Percentiles rank a stretch among this genome's conserved stretches.
These are phyloP conservation scores for Paraplagusia blochii DNA, from an alignment of 2,113 vertebrate genomes.

Conservation along the genomic window DNA sequence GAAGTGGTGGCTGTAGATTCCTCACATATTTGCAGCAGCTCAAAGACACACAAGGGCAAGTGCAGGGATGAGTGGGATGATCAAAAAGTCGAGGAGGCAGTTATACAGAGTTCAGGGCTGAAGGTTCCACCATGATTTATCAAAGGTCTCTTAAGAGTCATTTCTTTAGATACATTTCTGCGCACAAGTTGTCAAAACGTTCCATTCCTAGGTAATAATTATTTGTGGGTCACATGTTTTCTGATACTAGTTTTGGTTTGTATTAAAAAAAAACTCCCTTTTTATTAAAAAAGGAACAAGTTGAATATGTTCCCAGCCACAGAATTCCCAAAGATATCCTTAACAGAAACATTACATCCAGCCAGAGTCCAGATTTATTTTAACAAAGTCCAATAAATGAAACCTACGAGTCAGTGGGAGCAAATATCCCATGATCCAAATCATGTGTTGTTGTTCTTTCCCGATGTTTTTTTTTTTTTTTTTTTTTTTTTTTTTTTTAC, in stretches of 20 bases:
- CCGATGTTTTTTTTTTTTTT: no score
- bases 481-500: no score
- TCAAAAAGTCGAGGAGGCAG: neutral
- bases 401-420: no score
- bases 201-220: neutral
- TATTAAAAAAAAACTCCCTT: neutral
- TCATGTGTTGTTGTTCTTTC: no score
- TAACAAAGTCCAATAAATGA: no score
- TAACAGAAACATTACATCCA: no score
- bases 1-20: conserved; percentile 30
- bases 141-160: neutral
- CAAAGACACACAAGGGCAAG: neutral
- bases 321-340: no score
- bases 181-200: neutral
- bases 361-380: no score
- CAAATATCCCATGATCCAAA: no score
- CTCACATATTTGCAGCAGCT: conserved; percentile 21
- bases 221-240: neutral
- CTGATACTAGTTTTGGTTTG: neutral
- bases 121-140: neutral
- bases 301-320: no score
- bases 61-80: neutral
- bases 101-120: neutral
- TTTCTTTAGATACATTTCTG: neutral
- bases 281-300: no score